These are phyloP conservation scores for Drosophila atroscutellata DNA, from an alignment of 2,888 invertebrate species.

Conservation along the genomic window DNA sequence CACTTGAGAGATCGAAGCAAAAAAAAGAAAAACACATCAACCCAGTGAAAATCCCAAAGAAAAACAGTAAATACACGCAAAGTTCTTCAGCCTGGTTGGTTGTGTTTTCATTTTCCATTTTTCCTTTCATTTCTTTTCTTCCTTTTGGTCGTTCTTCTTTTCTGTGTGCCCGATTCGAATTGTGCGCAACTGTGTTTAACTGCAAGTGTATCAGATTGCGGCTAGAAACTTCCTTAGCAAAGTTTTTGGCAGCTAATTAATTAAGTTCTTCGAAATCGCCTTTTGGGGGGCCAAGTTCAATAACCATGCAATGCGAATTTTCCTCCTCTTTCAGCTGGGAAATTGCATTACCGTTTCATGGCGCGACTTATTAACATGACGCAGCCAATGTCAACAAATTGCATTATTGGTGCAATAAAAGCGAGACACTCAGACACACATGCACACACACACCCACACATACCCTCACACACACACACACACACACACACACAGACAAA, in stretches of 20 bases:
- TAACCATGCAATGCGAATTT: conserved; percentile 19
- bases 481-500: not conserved
- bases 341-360: conserved; percentile 63
- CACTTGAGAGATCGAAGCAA: conserved; percentile 61
- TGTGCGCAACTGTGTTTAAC: conserved; percentile 33
- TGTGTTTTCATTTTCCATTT: conserved; percentile 14
- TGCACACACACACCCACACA: conserved; percentile 2
- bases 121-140: not conserved
- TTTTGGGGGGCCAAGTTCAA: conserved; percentile 34
- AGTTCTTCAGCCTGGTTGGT: conserved; percentile 35
- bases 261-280: conserved; percentile 60
- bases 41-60: conserved; percentile 69
- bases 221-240: conserved; percentile 50
- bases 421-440: conserved; percentile 25
- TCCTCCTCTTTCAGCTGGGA: conserved; percentile 21
- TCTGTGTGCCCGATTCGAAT: not conserved
- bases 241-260: conserved; percentile 77
- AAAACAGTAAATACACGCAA: conserved; percentile 67
- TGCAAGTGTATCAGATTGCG: conserved; percentile 71
- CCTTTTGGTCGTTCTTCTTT: not conserved
- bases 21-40: conserved; percentile 26
- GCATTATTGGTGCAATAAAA: conserved; percentile 74
- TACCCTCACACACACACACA: not conserved
- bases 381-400: conserved; percentile 79
- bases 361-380: conserved; percentile 71